These are phyloP conservation scores for Cotesia vestalis DNA, from an alignment of 1,140 invertebrate species.

Conservation along the genomic window DNA sequence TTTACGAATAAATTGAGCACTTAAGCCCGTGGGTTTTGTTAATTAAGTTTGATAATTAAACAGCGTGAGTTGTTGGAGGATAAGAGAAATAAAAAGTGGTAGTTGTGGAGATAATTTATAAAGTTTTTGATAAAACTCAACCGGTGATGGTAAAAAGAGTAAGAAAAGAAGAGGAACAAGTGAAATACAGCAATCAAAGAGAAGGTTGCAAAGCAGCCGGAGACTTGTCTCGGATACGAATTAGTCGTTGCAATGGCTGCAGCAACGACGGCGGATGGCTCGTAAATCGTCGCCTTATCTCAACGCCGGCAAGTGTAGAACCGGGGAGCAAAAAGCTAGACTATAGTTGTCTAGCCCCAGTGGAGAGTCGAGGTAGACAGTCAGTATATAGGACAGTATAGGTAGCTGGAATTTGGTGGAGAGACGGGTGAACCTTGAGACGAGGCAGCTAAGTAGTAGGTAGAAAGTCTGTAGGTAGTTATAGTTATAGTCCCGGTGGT, in stretches of 20 bases:
- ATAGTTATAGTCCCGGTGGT: too few species aligned
- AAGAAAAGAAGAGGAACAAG: neutral
- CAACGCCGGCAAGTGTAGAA: conserved; percentile 1
- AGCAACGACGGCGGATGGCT: conserved; percentile 10
- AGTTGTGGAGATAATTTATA: too few species aligned
- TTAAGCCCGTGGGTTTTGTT: too few species aligned
- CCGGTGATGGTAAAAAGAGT: neutral
- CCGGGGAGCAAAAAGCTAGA: neutral
- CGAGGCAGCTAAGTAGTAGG: too few species aligned
- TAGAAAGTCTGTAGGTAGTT: too few species aligned
- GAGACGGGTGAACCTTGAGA: too few species aligned
- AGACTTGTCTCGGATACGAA: conserved; percentile 28
- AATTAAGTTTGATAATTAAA: too few species aligned
- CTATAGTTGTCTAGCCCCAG: too few species aligned
- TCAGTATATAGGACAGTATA: too few species aligned
- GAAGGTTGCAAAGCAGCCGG: conserved; percentile 4
- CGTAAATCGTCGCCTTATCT: conserved; percentile 30
- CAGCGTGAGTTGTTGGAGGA: neutral
- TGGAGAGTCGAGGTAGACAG: too few species aligned
- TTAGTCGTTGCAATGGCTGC: conserved; percentile 11
- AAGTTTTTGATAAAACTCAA: conserved; percentile 2
- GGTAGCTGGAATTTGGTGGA: too few species aligned
- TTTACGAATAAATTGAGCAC: too few species aligned
- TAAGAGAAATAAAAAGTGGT: neutral
- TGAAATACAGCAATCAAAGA: conserved; percentile 11